Conservation (phyloP, 2,888 invertebrate species). For the Drosophila melanocephala region DNA sequence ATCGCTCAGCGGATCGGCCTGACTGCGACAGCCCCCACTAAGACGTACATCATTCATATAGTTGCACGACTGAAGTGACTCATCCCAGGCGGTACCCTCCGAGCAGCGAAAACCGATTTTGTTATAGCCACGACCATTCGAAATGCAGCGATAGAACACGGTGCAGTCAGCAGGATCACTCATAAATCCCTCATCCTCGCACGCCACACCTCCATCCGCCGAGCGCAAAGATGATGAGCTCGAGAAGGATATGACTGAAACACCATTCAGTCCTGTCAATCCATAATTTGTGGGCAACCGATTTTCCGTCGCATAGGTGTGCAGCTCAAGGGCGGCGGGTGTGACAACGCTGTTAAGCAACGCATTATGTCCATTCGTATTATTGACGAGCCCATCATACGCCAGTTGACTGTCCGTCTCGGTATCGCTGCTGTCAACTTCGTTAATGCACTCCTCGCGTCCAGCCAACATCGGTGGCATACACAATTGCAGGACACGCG, state of each 20-base stretch:
- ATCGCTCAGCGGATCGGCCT: slow-evolving; percentile 58
- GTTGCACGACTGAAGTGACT: slow-evolving; percentile 89
- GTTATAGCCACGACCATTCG: slow-evolving; percentile 87
- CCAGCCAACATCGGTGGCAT: slow-evolving; percentile 90
- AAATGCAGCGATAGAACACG: slow-evolving; percentile 92
- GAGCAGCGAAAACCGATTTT: slow-evolving; percentile 91
- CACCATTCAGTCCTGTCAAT: slow-evolving; percentile 82
- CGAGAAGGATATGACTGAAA: slow-evolving; percentile 84
- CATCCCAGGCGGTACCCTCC: slow-evolving; percentile 92
- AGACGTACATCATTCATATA: slow-evolving; percentile 88
- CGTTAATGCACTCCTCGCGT: slow-evolving; percentile 88
- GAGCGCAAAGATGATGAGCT: slow-evolving; percentile 82
- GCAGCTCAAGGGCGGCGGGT: slow-evolving; percentile 63
- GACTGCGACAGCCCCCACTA: slow-evolving; percentile 86
- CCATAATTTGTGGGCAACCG: slow-evolving; percentile 80
- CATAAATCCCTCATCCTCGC: slow-evolving; percentile 90
- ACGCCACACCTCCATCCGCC: slow-evolving; percentile 81
- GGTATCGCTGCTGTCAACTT: slow-evolving; percentile 73
- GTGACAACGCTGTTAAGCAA: slow-evolving; percentile 57
- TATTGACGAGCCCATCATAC: slow-evolving; percentile 62
- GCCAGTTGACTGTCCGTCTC: slow-evolving; percentile 56
- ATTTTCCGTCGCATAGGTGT: slow-evolving; percentile 66
- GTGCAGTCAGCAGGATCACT: slow-evolving; percentile 89
- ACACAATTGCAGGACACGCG: slow-evolving; percentile 89
- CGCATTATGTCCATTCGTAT: slow-evolving; percentile 56